phyloP scores from a whole-genome alignment of 2,888 invertebrate species.

The Tetramorium bicarinatum region DNA sequence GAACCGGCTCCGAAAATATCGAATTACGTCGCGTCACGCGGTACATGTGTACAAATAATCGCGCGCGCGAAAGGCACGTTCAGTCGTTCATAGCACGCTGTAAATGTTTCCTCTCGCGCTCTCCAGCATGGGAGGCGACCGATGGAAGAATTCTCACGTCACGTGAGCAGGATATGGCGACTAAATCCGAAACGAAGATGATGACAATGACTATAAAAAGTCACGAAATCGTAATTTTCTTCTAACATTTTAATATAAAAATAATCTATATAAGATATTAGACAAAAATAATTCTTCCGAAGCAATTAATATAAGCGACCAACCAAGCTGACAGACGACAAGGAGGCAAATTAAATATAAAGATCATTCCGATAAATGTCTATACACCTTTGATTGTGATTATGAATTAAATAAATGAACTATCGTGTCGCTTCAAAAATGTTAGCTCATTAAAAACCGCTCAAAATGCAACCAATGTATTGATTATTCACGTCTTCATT shows the following conservation, averaged over 20 bases:
- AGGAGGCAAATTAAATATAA: too few species aligned
- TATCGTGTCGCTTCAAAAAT: too few species aligned
- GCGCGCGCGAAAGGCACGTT: conserved; percentile 53
- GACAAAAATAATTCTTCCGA: too few species aligned
- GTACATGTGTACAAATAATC: conserved; percentile 73
- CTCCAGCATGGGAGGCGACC: conserved; percentile 15
- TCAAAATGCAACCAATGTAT: too few species aligned
- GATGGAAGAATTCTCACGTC: conserved; percentile 31
- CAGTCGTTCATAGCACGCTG: conserved; percentile 38
- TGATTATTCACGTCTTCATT: too few species aligned
- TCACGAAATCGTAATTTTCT: background rate
- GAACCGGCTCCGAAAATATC: conserved; percentile 73
- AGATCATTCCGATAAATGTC: too few species aligned
- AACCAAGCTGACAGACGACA: too few species aligned
- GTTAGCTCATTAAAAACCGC: too few species aligned
- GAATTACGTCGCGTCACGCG: conserved; percentile 64
- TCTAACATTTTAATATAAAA: background rate
- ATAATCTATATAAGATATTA: too few species aligned
- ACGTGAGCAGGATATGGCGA: background rate
- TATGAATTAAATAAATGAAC: too few species aligned
- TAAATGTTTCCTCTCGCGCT: conserved; percentile 58
- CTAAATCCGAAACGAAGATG: background rate
- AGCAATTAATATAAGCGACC: too few species aligned
- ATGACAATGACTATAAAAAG: background rate
- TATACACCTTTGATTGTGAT: too few species aligned